phyloP scores from a whole-genome alignment of 2,113 vertebrate species.

The Erythrolamprus reginae region DNA sequence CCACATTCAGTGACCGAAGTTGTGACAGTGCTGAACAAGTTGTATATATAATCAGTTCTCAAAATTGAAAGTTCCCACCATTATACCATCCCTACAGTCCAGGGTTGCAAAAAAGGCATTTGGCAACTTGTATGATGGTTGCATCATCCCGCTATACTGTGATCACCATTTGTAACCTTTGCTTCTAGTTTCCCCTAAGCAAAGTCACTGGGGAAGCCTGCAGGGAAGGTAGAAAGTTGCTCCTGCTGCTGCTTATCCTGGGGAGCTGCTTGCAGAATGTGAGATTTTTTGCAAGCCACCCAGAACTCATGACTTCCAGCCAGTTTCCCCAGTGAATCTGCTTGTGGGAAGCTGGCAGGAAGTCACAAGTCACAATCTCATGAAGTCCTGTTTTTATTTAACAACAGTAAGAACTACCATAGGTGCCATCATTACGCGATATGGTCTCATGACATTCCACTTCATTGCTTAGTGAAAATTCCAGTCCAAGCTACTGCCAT shows the following conservation, averaged over 20 bases:
- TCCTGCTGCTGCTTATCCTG: background rate
- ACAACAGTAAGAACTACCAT: background rate
- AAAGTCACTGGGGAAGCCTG: too few relatives aligned
- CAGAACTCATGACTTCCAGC: background rate
- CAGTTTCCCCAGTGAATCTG: background rate
- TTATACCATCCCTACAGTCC: background rate
- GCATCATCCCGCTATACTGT: background rate
- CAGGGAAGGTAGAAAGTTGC: background rate
- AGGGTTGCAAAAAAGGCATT: background rate
- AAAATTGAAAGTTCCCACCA: background rate
- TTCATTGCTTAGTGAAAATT: background rate
- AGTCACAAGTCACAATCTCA: background rate
- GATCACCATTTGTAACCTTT: too few relatives aligned
- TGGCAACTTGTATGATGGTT: background rate
- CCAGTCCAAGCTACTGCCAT: background rate
- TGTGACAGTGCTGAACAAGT: background rate
- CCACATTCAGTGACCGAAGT: background rate
- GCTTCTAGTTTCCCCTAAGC: too few relatives aligned
- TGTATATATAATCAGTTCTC: background rate
- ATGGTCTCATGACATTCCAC: background rate
- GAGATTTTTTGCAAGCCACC: background rate
- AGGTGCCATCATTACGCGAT: background rate
- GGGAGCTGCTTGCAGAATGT: background rate
- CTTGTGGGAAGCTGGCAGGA: background rate
- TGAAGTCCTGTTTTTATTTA: background rate